Evolutionary conservation across 2,113 vertebrate species (phyloP), one percentile per base, ranked within the genome.

Genomic region (Apeltes quadracus): DNA sequence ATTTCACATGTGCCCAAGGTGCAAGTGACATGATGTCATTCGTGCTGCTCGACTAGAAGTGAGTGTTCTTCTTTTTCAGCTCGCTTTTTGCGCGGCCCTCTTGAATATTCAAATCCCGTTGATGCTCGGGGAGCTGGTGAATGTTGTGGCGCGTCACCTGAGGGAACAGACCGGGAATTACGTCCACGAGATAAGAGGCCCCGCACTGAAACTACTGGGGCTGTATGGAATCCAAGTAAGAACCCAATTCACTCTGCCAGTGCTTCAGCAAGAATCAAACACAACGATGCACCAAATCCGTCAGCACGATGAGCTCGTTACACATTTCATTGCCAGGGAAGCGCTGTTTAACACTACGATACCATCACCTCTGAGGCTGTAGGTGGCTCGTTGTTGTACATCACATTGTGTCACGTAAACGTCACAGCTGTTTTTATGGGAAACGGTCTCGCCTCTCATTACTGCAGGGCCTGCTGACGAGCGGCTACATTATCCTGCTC

Each of bases 61-160:
- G 5, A 39, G 11, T 22, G 2, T 25, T 4, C 3, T 59, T 0
- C 15, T 84, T 61, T 72, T 69, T 61, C 67, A 99, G 97, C 92
- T 98, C 80, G 97, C 97, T 0, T 93, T 98, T 73, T 95, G 92
- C 0, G 95, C 95, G 0, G 97, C 97, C 0, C 84, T 97, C 50
- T 89, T 96, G 81, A 98, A 98, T 0, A 95, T 98, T 69, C 94
- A 91, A 82, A 96, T 99, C 76, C 96, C 97, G 0, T 70, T 97
- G 69, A 93, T 97, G 81, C 92, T 99, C 63, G 97, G 97, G 2
- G 92, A 96, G 54, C 88, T 99, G 90, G 97, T 98, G 54, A 95
- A 99, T 34, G 93, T 97, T 2, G 95, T 99, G 65, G 94, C 96
- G 2, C 92, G 79, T 1, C 93, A 94, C 69, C 90, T 95, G 3